A percentile compares a stretch with the other conserved stretches of the same genome.
Conservation (phyloP, 2,113 vertebrate species). For the Camelus dromedarius region DNA sequence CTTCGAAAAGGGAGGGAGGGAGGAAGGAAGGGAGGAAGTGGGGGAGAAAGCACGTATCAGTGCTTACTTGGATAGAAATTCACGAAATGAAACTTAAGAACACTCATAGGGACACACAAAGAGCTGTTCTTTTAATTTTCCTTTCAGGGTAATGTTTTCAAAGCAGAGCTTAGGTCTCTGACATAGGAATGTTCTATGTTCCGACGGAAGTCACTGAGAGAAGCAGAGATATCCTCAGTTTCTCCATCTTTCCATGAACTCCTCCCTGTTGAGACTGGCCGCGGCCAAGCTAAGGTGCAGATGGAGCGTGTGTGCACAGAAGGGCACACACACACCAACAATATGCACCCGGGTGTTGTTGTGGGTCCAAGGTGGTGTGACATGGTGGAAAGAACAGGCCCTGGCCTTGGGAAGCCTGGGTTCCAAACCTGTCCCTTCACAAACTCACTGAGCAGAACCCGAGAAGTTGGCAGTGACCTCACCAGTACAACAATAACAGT, state of each 20-base stretch:
- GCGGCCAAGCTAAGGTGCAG: background rate
- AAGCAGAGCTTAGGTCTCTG: background rate
- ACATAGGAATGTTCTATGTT: background rate
- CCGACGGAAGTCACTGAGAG: background rate
- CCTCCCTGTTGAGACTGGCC: background rate
- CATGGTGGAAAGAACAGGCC: rapidly evolving
- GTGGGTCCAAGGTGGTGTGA: rapidly evolving
- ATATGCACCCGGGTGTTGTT: rapidly evolving
- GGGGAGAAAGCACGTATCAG: background rate
- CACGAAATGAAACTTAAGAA: background rate
- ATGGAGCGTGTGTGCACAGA: rapidly evolving
- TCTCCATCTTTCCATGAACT: background rate
- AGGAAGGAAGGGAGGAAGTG: too few species aligned
- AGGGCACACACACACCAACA: background rate
- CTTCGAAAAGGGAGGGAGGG: background rate
- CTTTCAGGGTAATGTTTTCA: background rate
- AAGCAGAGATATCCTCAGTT: background rate
- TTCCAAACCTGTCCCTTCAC: background rate
- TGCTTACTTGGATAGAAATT: background rate
- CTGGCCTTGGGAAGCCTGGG: background rate
- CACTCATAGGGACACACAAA: background rate
- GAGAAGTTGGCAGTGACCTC: background rate
- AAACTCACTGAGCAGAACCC: background rate
- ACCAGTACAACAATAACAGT: background rate
- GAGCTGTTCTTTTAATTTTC: background rate